Conservation (phyloP, 2,888 invertebrate species). For the Andrena flavipes region DNA sequence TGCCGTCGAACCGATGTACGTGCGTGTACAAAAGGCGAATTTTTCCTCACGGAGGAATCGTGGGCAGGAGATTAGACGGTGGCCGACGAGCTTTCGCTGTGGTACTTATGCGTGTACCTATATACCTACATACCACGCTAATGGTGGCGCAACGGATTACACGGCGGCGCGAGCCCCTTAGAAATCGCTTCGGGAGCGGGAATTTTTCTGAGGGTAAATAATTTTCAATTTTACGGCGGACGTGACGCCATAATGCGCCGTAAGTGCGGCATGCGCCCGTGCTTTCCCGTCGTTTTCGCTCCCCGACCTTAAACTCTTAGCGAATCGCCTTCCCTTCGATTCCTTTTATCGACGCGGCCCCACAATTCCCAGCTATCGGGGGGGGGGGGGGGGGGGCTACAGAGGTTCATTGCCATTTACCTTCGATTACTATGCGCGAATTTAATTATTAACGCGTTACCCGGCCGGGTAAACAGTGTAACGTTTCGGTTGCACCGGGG, state of each 20-base stretch:
- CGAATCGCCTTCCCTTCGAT: neutral
- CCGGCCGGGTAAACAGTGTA: neutral
- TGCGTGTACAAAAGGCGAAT: constrained; percentile 8
- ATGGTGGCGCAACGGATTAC: constrained; percentile 30
- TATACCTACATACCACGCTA: constrained; percentile 4
- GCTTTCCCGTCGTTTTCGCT: neutral
- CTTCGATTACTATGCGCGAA: constrained; percentile 24
- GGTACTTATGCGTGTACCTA: neutral
- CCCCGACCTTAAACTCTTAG: neutral
- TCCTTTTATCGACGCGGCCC: constrained; percentile 1
- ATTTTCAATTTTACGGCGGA: constrained; percentile 40
- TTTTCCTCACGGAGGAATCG: constrained; percentile 30
- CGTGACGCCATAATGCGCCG: constrained; percentile 8
- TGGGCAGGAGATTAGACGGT: constrained; percentile 25
- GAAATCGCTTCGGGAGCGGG: neutral
- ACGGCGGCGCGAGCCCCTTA: constrained; percentile 6
- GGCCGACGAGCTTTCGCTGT: constrained; percentile 5
- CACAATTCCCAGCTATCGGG: neutral
- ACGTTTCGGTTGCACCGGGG: constrained; percentile 7
- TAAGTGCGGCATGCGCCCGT: neutral
- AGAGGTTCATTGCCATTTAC: neutral
- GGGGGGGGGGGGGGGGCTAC: no score
- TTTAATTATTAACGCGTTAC: constrained; percentile 27
- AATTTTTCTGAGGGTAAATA: constrained; percentile 28
- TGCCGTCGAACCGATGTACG: constrained; percentile 1